A percentile compares a stretch with the other conserved stretches of the same genome.
Evolutionary conservation across 1,140 invertebrate species (phyloP).

Genomic region (Fopius arisanus): DNA sequence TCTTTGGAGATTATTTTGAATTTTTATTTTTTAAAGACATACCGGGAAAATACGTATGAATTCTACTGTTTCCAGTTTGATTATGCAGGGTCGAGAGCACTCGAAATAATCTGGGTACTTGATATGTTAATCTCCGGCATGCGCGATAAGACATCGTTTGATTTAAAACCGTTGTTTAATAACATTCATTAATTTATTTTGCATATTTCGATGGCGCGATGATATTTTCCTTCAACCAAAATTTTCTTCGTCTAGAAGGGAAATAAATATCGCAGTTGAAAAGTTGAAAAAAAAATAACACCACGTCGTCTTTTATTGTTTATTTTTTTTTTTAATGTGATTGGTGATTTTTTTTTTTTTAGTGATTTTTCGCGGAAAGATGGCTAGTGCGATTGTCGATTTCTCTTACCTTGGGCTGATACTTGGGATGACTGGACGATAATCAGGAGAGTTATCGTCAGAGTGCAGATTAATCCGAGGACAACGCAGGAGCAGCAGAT

Average conservation of each 20-base stretch:
- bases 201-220: background rate
- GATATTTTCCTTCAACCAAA: background rate
- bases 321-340: too few relatives aligned
- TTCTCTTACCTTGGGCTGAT: background rate
- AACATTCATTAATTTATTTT: background rate
- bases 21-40: too few relatives aligned
- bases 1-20: too few relatives aligned
- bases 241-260: background rate
- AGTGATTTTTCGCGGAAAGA: too few relatives aligned
- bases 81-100: background rate
- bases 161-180: background rate
- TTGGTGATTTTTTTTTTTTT: too few relatives aligned
- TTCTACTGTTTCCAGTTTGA: too few relatives aligned
- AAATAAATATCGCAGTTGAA: too few relatives aligned
- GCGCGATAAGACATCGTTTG: background rate
- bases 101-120: background rate
- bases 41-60: too few relatives aligned
- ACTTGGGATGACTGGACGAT: constrained; percentile 46
- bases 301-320: too few relatives aligned
- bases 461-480: constrained; percentile 47
- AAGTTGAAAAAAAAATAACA: too few relatives aligned
- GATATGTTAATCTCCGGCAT: background rate
- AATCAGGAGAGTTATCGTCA: constrained; percentile 47
- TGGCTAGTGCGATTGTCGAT: background rate
- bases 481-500: constrained; percentile 48